Percentiles rank a stretch among this genome's conserved stretches.
phyloP scores from a whole-genome alignment of 2,888 invertebrate genomes.

The Acronicta psi region DNA sequence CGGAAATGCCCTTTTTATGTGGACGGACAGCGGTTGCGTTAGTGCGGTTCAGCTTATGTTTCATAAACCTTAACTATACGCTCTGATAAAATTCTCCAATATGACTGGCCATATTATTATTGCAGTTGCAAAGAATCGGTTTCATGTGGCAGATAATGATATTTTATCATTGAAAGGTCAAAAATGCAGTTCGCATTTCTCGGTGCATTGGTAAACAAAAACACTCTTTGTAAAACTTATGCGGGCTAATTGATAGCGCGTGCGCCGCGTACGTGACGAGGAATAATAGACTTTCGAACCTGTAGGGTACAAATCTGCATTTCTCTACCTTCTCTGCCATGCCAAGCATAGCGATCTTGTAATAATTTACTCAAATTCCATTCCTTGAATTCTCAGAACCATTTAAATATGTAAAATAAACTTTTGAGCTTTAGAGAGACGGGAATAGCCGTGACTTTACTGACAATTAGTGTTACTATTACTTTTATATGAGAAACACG shows the following conservation, averaged over 20 bases:
- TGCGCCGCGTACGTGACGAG: constrained; percentile 68
- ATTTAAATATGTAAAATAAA: constrained; percentile 38
- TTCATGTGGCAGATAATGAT: constrained; percentile 29
- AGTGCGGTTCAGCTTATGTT: constrained; percentile 58
- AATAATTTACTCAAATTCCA: constrained; percentile 31
- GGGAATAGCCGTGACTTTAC: constrained; percentile 41
- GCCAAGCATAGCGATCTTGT: constrained; percentile 21
- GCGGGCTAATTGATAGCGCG: constrained; percentile 76
- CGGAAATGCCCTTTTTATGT: constrained; percentile 72
- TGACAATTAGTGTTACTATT: constrained; percentile 46
- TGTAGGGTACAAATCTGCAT: constrained; percentile 51
- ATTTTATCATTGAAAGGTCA: constrained; percentile 61
- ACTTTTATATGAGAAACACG: constrained; percentile 43
- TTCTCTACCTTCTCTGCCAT: constrained; percentile 33
- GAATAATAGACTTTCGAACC: constrained; percentile 64
- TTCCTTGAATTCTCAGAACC: constrained; percentile 25
- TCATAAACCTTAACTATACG: constrained; percentile 55
- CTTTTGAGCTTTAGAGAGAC: constrained; percentile 18
- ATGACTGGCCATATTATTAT: constrained; percentile 17
- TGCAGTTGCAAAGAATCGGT: constrained; percentile 35
- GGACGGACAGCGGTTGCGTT: constrained; percentile 61
- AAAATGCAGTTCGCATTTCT: constrained; percentile 57
- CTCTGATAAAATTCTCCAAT: constrained; percentile 41
- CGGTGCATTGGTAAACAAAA: constrained; percentile 67
- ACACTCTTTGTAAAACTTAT: constrained; percentile 71